phyloP scores from a whole-genome alignment of 2,797 vertebrate genomes.

The Gymnodraco acuticeps region DNA sequence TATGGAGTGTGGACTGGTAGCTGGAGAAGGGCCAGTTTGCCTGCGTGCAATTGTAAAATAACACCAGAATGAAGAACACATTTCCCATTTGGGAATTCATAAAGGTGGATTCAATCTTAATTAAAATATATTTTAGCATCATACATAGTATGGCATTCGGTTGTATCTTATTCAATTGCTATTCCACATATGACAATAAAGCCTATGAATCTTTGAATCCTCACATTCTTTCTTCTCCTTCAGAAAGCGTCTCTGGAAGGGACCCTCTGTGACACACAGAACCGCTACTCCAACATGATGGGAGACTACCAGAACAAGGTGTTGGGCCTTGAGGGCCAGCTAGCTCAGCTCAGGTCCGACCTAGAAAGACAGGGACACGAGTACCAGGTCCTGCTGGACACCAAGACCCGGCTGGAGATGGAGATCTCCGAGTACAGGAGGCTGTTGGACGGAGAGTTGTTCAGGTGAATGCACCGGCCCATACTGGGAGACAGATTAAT shows the following conservation, averaged over 20 bases:
- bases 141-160: no score
- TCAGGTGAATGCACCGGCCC: slow-evolving; percentile 41
- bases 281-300: slow-evolving; percentile 77
- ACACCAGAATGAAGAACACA: no score
- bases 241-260: slow-evolving; percentile 81
- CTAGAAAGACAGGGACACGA: slow-evolving; percentile 82
- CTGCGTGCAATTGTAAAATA: no score
- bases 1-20: no score
- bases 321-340: slow-evolving; percentile 71
- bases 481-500: neutral
- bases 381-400: slow-evolving; percentile 85
- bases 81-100: no score
- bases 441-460: slow-evolving; percentile 82
- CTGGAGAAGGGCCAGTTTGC: no score
- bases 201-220: no score
- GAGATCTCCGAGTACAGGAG: slow-evolving; percentile 88
- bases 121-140: no score
- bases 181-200: no score
- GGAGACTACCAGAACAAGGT: slow-evolving; percentile 78
- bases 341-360: slow-evolving; percentile 77
- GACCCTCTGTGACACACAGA: slow-evolving; percentile 79
- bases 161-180: no score
- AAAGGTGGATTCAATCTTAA: no score
- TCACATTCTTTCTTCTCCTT: neutral
- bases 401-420: slow-evolving; percentile 86